phyloP scores from a whole-genome alignment of 2,113 vertebrate genomes.

The Microcebus tavaratra region DNA sequence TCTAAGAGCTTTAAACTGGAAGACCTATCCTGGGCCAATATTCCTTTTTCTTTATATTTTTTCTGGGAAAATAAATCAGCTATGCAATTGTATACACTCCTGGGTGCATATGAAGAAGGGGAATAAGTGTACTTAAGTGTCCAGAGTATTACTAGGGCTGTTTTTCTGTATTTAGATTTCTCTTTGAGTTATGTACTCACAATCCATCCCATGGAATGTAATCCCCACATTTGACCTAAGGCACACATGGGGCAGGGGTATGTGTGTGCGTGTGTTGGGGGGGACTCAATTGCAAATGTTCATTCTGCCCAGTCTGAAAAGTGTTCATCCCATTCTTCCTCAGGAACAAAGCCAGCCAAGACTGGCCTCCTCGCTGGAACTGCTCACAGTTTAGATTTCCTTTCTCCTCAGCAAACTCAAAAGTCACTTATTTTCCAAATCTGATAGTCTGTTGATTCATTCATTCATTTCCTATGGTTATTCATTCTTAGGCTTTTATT shows the following conservation, averaged over 20 bases:
- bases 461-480: slow-evolving; percentile 6
- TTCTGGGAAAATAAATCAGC: slow-evolving; percentile 43
- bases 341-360: not conserved
- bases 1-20: slow-evolving; percentile 77
- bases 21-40: slow-evolving; percentile 56
- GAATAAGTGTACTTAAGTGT: slow-evolving; percentile 57
- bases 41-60: slow-evolving; percentile 42
- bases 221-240: slow-evolving; percentile 2
- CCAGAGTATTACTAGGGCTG: slow-evolving; percentile 38
- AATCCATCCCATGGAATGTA: not conserved
- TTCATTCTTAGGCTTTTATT: slow-evolving; percentile 32
- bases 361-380: not conserved
- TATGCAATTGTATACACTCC: slow-evolving; percentile 77
- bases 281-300: not conserved
- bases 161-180: slow-evolving; percentile 51
- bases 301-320: slow-evolving; percentile 7
- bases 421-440: slow-evolving; percentile 50
- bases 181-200: slow-evolving; percentile 20
- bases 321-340: not conserved
- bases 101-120: slow-evolving; percentile 51
- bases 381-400: slow-evolving; percentile 23
- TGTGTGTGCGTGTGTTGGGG: not conserved
- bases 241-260: not conserved
- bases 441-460: slow-evolving; percentile 21
- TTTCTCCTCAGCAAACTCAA: slow-evolving; percentile 33